Percentiles rank a stretch among this genome's conserved stretches.
These are phyloP conservation scores for Poliocrania exsul DNA, from an alignment of 2,797 vertebrate genomes.

Conservation along the genomic window DNA sequence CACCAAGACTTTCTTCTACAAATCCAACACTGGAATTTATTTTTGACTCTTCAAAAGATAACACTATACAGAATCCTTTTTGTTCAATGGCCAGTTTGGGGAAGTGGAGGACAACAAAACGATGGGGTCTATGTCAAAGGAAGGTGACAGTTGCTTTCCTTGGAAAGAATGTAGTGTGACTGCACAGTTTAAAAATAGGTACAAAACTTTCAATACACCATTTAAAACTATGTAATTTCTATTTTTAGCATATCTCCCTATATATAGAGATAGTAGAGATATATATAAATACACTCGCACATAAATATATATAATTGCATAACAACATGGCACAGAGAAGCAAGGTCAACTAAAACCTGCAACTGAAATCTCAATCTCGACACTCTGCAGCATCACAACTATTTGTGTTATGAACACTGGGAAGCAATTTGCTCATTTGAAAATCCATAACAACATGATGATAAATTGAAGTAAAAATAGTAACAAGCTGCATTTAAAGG, in stretches of 20 bases:
- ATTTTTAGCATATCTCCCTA: constrained; percentile 23
- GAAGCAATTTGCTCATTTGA: background rate
- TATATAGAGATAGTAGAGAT: background rate
- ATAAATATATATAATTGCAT: background rate
- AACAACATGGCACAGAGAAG: constrained; percentile 28
- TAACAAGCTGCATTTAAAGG: background rate
- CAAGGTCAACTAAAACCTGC: constrained; percentile 46
- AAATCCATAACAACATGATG: background rate
- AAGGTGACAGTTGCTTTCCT: constrained; percentile 25
- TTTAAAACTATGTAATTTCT: background rate
- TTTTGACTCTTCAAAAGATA: background rate
- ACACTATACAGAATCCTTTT: background rate
- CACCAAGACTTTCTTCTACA: background rate
- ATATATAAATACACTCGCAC: background rate
- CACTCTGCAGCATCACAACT: background rate
- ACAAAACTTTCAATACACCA: constrained; percentile 10
- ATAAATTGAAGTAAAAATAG: constrained; percentile 29
- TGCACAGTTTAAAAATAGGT: constrained; percentile 43
- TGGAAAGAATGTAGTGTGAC: constrained; percentile 47
- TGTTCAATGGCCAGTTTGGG: background rate
- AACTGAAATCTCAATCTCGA: constrained; percentile 10
- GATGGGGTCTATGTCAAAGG: background rate
- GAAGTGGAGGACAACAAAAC: background rate
- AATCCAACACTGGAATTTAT: background rate
- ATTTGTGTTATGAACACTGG: background rate